Percentiles rank a stretch among this genome's conserved stretches.
These are phyloP conservation scores for Amaurobius ferox DNA, from an alignment of 2,888 invertebrate species.

Conservation along the genomic window DNA sequence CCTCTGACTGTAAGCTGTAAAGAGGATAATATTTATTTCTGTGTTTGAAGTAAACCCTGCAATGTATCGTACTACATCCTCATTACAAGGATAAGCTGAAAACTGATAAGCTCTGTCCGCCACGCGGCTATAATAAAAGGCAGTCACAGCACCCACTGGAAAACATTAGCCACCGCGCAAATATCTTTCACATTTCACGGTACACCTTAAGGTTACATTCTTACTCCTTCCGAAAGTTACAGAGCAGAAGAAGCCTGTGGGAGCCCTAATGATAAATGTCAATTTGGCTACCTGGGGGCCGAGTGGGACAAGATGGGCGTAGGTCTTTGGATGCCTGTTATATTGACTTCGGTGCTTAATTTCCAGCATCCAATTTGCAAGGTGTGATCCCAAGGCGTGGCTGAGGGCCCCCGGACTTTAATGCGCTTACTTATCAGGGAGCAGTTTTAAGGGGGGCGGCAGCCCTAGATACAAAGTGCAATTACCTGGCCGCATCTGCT, in stretches of 20 bases:
- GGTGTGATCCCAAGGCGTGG: slow-evolving; percentile 67
- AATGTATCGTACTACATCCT: too few relatives aligned
- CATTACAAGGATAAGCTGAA: too few relatives aligned
- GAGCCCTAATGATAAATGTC: slow-evolving; percentile 62
- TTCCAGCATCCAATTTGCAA: slow-evolving; percentile 66
- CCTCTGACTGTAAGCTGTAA: too few relatives aligned
- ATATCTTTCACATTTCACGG: too few relatives aligned
- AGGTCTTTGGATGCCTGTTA: slow-evolving; percentile 44
- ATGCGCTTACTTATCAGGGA: slow-evolving; percentile 45
- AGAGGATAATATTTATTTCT: too few relatives aligned
- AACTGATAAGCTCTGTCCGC: too few relatives aligned
- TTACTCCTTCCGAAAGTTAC: too few relatives aligned
- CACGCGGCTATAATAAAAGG: too few relatives aligned
- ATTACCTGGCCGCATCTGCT: slow-evolving; percentile 17
- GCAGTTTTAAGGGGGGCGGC: background rate
- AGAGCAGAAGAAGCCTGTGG: background rate
- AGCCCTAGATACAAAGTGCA: background rate
- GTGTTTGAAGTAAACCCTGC: too few relatives aligned
- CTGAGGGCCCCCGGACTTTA: slow-evolving; percentile 57
- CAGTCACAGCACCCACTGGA: too few relatives aligned
- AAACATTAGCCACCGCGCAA: too few relatives aligned
- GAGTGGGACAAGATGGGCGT: slow-evolving; percentile 53
- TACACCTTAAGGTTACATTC: too few relatives aligned
- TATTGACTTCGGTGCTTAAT: slow-evolving; percentile 62
- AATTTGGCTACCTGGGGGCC: slow-evolving; percentile 49